These are phyloP conservation scores for Lethocerus indicus DNA, from an alignment of 1,140 invertebrate species.

Conservation along the genomic window DNA sequence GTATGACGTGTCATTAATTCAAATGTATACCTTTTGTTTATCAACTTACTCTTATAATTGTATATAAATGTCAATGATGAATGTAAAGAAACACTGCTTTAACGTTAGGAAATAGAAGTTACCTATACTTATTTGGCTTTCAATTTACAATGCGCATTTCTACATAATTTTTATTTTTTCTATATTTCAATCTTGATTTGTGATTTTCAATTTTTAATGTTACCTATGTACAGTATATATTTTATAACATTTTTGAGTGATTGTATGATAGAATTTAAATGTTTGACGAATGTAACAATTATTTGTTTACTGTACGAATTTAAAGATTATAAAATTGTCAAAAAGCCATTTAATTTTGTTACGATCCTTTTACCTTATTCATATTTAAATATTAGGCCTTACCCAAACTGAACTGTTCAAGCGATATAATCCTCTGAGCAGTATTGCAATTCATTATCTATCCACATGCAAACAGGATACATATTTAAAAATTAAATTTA, in stretches of 20 bases:
- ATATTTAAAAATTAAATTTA: too few species aligned
- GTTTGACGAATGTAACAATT: conserved; percentile 11
- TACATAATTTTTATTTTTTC: conserved; percentile 6
- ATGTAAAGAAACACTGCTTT: conserved; percentile 10
- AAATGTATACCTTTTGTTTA: background rate
- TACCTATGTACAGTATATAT: conserved; percentile 15
- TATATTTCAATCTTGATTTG: conserved; percentile 6
- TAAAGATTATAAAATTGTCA: too few species aligned
- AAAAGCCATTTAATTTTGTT: too few species aligned
- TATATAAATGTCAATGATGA: conserved; percentile 9
- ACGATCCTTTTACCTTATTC: too few species aligned
- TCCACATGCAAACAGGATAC: too few species aligned
- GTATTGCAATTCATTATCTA: too few species aligned
- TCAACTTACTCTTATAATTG: conserved; percentile 3
- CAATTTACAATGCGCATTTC: conserved; percentile 3
- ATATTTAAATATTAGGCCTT: too few species aligned
- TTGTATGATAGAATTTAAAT: conserved; percentile 13
- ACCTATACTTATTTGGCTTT: conserved; percentile 8
- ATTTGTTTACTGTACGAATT: conserved; percentile 15
- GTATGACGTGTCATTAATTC: too few species aligned
- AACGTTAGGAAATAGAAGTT: conserved; percentile 10
- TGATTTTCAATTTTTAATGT: conserved; percentile 14
- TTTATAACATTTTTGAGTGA: conserved; percentile 14
- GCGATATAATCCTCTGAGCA: too few species aligned
- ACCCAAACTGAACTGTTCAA: too few species aligned